Percentiles rank a stretch among this genome's conserved stretches.
These are phyloP conservation scores for Stichodactyla mertensii DNA, from an alignment of 64 coral and sea anemone genomes.

Conservation along the genomic window DNA sequence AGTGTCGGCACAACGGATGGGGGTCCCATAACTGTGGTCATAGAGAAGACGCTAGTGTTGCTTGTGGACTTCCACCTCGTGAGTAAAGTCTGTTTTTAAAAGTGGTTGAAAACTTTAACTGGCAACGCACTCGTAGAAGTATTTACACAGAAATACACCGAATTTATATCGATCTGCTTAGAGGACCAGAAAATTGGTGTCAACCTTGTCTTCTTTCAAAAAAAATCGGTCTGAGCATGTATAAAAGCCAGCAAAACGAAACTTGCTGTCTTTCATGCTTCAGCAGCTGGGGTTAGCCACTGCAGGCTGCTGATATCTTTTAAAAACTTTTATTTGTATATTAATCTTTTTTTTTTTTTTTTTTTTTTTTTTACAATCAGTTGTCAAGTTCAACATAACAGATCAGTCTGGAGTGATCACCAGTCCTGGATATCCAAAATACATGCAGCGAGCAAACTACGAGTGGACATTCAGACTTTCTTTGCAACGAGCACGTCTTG, in stretches of 20 bases:
- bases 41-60: slow-evolving; percentile 8
- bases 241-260: too few species aligned
- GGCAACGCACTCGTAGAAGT: too few species aligned
- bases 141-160: too few species aligned
- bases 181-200: too few species aligned
- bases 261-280: too few species aligned
- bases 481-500: not conserved
- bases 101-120: too few species aligned
- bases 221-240: too few species aligned
- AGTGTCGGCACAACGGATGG: slow-evolving; percentile 22
- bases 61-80: not conserved
- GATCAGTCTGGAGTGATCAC: not conserved
- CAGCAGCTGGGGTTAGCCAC: too few species aligned
- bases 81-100: not conserved
- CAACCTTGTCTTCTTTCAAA: too few species aligned
- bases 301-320: not conserved
- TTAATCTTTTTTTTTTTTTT: too few species aligned
- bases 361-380: not conserved
- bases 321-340: not conserved
- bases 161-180: too few species aligned
- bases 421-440: not conserved
- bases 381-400: not conserved
- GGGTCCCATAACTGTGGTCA: slow-evolving; percentile 22
- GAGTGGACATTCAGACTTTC: not conserved
- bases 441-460: not conserved